Evolutionary conservation across 2,888 invertebrate species (phyloP).

Genomic region (Mechanitis mazaeus): DNA sequence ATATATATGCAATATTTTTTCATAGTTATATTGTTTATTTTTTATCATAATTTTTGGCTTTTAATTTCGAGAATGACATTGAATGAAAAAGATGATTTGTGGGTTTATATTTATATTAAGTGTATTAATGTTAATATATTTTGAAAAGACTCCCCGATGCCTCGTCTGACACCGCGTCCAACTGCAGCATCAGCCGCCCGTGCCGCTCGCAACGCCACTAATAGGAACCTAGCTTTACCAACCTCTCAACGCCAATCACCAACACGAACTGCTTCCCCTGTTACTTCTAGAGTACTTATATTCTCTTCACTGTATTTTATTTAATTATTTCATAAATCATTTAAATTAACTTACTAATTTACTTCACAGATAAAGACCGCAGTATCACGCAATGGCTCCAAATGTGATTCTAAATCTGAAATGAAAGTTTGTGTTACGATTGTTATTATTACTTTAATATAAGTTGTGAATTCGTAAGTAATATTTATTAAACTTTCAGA

Average conservation of each 20-base stretch:
- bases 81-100: too few species aligned
- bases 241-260: constrained; percentile 43
- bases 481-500: constrained; percentile 24
- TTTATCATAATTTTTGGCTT: too few species aligned
- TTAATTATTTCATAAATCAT: neutral
- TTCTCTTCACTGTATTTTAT: neutral
- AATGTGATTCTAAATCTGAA: constrained; percentile 39
- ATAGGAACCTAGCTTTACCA: constrained; percentile 42
- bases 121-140: neutral
- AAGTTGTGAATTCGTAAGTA: neutral
- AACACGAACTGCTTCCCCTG: constrained; percentile 34
- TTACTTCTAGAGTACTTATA: constrained; percentile 36
- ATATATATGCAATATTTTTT: neutral
- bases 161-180: constrained; percentile 54
- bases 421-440: constrained; percentile 35
- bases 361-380: constrained; percentile 31
- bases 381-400: constrained; percentile 30
- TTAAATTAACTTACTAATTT: constrained; percentile 6
- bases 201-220: constrained; percentile 62
- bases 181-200: constrained; percentile 67
- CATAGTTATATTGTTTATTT: too few species aligned
- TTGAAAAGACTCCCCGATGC: constrained; percentile 31
- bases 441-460: neutral
- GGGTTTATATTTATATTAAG: neutral
- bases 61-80: too few species aligned